These are phyloP conservation scores for Drosophila busckii DNA, from an alignment of 1,140 invertebrate species.

Conservation along the genomic window DNA sequence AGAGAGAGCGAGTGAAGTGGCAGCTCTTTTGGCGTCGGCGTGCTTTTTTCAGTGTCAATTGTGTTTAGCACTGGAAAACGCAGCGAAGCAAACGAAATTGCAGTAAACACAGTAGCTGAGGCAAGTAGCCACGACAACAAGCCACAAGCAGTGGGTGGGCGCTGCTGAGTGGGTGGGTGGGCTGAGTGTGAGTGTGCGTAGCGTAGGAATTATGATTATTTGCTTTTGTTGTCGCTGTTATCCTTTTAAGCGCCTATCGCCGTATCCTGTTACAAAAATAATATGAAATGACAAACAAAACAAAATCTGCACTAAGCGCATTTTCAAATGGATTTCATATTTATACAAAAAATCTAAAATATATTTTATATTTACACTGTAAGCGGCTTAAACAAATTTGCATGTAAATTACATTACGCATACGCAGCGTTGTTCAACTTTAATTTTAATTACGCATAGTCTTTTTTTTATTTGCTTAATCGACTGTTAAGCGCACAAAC, in stretches of 20 bases:
- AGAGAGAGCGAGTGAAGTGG: conserved; percentile 8
- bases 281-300: conserved; percentile 22
- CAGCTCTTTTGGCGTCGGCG: no score
- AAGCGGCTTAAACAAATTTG: no score
- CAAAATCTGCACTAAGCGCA: conserved; percentile 67
- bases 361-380: conserved; percentile 16
- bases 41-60: conserved; percentile 32
- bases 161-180: conserved; percentile 6
- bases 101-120: conserved; percentile 48
- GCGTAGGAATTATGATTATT: conserved; percentile 65
- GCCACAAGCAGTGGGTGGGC: neutral
- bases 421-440: no score
- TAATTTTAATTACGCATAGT: no score
- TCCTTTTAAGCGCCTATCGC: no score
- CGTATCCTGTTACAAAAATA: conserved; percentile 14
- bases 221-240: conserved; percentile 43
- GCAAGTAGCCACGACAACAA: conserved; percentile 31
- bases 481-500: no score
- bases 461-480: no score
- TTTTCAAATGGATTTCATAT: conserved; percentile 63
- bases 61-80: conserved; percentile 28
- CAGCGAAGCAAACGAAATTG: conserved; percentile 7
- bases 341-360: no score
- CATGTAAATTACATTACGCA: no score
- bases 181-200: neutral